Conservation (phyloP, 64 coral and sea anemone species). For the Pachyseris speciosa region DNA sequence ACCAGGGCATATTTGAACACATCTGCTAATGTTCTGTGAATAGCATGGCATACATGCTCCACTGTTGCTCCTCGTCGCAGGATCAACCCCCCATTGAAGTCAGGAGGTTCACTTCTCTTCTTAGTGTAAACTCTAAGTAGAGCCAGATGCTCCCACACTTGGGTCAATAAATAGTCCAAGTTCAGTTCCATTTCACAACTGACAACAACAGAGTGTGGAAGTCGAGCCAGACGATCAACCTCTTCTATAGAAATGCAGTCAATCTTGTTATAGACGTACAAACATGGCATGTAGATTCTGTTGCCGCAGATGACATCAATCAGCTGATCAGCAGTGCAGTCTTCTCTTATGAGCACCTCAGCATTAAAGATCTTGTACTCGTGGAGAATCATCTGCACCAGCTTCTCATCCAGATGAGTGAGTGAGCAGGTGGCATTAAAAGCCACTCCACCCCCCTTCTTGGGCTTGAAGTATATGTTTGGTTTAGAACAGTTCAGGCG, state of each 20-base stretch:
- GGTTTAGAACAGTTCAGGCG: slow-evolving; percentile 86
- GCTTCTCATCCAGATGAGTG: slow-evolving; percentile 92
- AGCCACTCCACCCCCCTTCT: slow-evolving; percentile 90
- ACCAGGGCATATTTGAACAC: slow-evolving; percentile 93
- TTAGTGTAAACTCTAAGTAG: slow-evolving; percentile 95
- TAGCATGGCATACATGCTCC: slow-evolving; percentile 96
- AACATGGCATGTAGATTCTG: slow-evolving; percentile 89
- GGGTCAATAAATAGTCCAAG: slow-evolving; percentile 82
- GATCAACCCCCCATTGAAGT: slow-evolving; percentile 92
- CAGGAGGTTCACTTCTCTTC: slow-evolving; percentile 89
- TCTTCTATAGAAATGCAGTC: slow-evolving; percentile 99
- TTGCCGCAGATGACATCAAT: slow-evolving; percentile 97
- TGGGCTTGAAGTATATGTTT: slow-evolving; percentile 98
- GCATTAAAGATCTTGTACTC: slow-evolving; percentile 99
- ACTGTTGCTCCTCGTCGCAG: slow-evolving; percentile 91
- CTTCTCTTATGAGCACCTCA: slow-evolving; percentile 96
- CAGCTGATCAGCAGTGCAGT: slow-evolving; percentile 92
- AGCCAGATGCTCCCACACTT: slow-evolving; percentile 93
- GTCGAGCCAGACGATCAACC: slow-evolving; percentile 92
- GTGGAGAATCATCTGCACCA: slow-evolving; percentile 90
- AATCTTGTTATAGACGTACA: slow-evolving; percentile 99
- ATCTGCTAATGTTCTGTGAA: slow-evolving; percentile 89
- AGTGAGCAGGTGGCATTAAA: slow-evolving; percentile 95
- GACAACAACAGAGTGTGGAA: slow-evolving; percentile 82
- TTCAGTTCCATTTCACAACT: slow-evolving; percentile 97